Evolutionary conservation across 2,797 vertebrate species (phyloP), one percentile per base, ranked within the genome.

Genomic region (Poecilia picta): DNA sequence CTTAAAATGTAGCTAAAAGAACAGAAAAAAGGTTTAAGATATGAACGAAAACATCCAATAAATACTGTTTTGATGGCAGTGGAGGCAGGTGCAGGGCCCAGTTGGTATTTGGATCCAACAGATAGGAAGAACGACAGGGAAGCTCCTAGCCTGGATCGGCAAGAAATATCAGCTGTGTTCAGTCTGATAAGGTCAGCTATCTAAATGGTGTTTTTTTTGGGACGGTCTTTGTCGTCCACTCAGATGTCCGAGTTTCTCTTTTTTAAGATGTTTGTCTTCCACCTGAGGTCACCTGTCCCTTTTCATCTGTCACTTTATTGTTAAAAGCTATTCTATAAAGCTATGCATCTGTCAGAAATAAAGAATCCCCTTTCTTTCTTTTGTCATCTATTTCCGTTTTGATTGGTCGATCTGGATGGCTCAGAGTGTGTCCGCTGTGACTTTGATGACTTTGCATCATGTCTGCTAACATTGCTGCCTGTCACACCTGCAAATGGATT

Each of bases 101-200:
- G 87, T 77, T 85, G 90, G 82, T 92, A 91, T 93, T 92, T 90
- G 73, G 80, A 33, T 70, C 49, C 57, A 72, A 81, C 76, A 87
- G 91, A 93, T 85, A 89, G 87, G 39, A 75, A 79, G 83, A 86
- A 81, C 66, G 16, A 74, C 77, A 77, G 85, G 83, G 82, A 86
- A 84, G 75, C 84, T 91, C 85, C 78, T 75, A 80, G 82, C 75
- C 31, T 39, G 59, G 74, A 76, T 43, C 6, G 71, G 74, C 57
- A 85, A 86, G 80, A 91, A 90, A 90, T 90, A 90, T 91, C 86
- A 83, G 86, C 83, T 87, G 74, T 86, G 83, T 72, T 73, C 82
- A 77, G 88, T 80, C 79, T 89, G 94, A 95, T 95, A 93, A 93
- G 90, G 91, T 93, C 86, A 88, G 62, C 81, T 79, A 87, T 84